phyloP scores from a whole-genome alignment of 2,797 vertebrate genomes.

The Coracias cyanogaster region DNA sequence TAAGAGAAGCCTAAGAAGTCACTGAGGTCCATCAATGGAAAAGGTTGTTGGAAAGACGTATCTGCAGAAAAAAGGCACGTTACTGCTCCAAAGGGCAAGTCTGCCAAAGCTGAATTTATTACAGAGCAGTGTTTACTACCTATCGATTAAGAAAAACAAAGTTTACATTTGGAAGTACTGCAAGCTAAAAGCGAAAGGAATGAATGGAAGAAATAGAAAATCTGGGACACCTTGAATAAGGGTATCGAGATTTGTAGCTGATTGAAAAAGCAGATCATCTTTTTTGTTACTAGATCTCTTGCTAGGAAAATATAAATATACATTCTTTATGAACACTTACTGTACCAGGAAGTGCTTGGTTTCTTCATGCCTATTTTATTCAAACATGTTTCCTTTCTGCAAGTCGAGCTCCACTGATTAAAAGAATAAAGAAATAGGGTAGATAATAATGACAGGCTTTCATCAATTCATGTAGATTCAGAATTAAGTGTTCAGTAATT shows the following conservation, averaged over 20 bases:
- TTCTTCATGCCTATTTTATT: not conserved
- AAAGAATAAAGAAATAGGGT: not conserved
- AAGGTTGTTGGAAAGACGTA: not conserved
- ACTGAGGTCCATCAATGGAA: not conserved
- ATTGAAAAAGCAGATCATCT: not conserved
- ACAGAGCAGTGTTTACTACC: not conserved
- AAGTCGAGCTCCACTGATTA: not conserved
- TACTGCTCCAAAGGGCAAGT: not conserved
- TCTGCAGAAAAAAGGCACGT: not conserved
- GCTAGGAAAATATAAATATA: not conserved
- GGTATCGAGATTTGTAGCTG: not conserved
- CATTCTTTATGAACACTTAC: not conserved
- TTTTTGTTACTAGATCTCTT: not conserved
- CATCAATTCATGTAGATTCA: not conserved
- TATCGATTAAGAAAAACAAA: not conserved
- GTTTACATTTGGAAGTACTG: not conserved
- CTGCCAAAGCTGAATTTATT: not conserved
- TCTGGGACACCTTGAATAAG: not conserved
- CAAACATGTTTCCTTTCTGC: not conserved
- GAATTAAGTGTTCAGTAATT: not conserved
- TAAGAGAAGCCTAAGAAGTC: not conserved
- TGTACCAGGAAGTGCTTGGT: not conserved
- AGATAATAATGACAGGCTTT: not conserved
- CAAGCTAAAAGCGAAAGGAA: not conserved
- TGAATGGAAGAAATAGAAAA: not conserved